Conservation (phyloP, 2,888 invertebrate genomes). For the Lepeophtheirus nordmannii region DNA sequence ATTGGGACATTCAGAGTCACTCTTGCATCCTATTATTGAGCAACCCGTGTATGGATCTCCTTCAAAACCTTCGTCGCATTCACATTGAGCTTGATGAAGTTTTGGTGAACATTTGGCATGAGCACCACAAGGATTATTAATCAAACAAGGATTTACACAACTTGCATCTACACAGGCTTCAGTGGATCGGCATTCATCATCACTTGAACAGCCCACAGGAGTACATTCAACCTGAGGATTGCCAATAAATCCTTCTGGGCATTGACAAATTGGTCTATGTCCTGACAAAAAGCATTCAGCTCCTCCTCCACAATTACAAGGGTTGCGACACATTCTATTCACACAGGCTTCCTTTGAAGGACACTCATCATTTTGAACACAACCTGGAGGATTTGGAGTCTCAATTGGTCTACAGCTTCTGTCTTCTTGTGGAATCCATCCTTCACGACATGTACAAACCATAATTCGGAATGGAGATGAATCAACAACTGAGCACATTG, state of each 20-base stretch:
- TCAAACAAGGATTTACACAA: conserved; percentile 67
- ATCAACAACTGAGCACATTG: conserved; percentile 29
- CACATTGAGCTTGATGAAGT: conserved; percentile 29
- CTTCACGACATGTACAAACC: conserved; percentile 69
- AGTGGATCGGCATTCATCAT: conserved; percentile 65
- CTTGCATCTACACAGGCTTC: conserved; percentile 60
- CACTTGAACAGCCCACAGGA: conserved; percentile 61
- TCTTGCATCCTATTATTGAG: conserved; percentile 34
- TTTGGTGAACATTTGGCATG: conserved; percentile 56
- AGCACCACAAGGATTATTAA: conserved; percentile 38
- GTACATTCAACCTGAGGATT: conserved; percentile 67
- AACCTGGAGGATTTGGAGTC: conserved; percentile 42
- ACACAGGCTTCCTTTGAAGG: conserved; percentile 61
- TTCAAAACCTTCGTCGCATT: conserved; percentile 36
- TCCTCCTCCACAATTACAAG: conserved; percentile 69
- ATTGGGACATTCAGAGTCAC: conserved; percentile 29
- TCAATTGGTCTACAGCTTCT: conserved; percentile 53
- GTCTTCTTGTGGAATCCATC: conserved; percentile 60
- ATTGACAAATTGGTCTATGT: conserved; percentile 72
- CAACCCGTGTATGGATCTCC: conserved; percentile 78
- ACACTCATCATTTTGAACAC: conserved; percentile 63
- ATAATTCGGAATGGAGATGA: conserved; percentile 30
- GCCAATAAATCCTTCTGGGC: conserved; percentile 65
- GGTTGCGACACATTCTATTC: conserved; percentile 67
- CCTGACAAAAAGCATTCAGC: conserved; percentile 63